Percentiles rank a stretch among this genome's conserved stretches.
Conservation (phyloP, 2,888 invertebrate species). For the Elysia crispata region DNA sequence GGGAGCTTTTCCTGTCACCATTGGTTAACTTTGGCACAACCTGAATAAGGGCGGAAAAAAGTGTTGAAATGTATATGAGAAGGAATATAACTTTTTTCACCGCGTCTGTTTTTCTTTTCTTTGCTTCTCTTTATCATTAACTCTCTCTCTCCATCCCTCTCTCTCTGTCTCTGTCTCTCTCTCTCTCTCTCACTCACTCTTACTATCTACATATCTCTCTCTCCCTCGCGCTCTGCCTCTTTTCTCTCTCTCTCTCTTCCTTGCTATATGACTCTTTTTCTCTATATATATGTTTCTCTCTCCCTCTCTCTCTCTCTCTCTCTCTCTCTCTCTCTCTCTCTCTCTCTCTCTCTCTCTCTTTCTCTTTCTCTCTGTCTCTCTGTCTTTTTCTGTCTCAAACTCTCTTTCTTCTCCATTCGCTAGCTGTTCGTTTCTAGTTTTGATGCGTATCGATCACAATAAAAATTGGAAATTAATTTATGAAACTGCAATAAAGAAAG, state of each 20-base stretch:
- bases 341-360: conserved; percentile 30
- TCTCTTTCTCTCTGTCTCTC: conserved; percentile 25
- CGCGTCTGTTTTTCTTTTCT: not conserved
- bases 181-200: conserved; percentile 1
- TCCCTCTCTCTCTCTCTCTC: conserved; percentile 16
- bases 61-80: not conserved
- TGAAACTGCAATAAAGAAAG: too few species aligned
- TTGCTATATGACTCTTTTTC: conserved; percentile 1
- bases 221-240: conserved; percentile 6
- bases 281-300: not conserved
- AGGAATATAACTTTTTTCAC: not conserved
- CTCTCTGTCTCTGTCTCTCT: conserved; percentile 21
- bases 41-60: not conserved
- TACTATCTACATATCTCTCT: not conserved
- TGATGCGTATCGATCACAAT: not conserved
- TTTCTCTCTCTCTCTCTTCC: conserved; percentile 29
- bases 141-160: conserved; percentile 11
- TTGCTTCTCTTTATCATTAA: not conserved
- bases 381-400: conserved; percentile 12
- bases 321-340: conserved; percentile 24
- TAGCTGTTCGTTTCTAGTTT: not conserved
- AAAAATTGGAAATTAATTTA: too few species aligned
- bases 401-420: not conserved
- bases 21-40: not conserved
- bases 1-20: not conserved